Evolutionary conservation across 2,113 vertebrate species (phyloP), one percentile per base, ranked within the genome.

Genomic region (Rhinolophus ferrumequinum): DNA sequence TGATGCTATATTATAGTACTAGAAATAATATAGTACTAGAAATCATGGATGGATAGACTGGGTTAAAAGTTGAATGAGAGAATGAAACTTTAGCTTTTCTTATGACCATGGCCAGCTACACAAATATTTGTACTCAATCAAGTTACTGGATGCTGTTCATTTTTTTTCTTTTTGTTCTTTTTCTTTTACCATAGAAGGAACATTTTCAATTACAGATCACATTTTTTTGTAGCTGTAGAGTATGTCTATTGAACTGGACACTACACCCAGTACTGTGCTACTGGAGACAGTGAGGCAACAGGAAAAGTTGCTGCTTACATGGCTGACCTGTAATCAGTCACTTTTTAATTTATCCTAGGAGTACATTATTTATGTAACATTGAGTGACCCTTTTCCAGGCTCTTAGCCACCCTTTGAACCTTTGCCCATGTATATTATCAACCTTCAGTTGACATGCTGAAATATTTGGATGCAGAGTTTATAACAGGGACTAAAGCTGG

Each of bases 401-500:
- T 96, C 83, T 81, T 82, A 84, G 83, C 69, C 96, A 94, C 96
- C 91, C 97, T 97, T 91, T 95, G 96, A 97, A 96, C 95, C 75
- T 72, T 90, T 96, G 95, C 93, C 95, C 83, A 58, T 93, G 94
- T 95, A 95, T 97, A 97, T 97, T 98, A 96, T 97, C 96, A 96
- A 85, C 89, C 83, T 92, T 93, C 66, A 38, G 81, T 41, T 96
- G 97, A 95, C 95, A 96, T 54, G 93, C 94, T 96, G 95, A 96
- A 96, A 93, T 96, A 96, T 97, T 98, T 97, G 94, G 89, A 97
- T 96, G 89, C 93, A 92, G 96, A 97, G 97, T 97, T 97, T 97
- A 96, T 95, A 97, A 95, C 96, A 90, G 75, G 72, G 95, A 97
- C 96, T 97, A 72, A 94, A 97, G 92, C 89, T 83, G 80, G 96